phyloP scores from a whole-genome alignment of 1,140 invertebrate species.

The Pseudomyrmex dendroicus region DNA sequence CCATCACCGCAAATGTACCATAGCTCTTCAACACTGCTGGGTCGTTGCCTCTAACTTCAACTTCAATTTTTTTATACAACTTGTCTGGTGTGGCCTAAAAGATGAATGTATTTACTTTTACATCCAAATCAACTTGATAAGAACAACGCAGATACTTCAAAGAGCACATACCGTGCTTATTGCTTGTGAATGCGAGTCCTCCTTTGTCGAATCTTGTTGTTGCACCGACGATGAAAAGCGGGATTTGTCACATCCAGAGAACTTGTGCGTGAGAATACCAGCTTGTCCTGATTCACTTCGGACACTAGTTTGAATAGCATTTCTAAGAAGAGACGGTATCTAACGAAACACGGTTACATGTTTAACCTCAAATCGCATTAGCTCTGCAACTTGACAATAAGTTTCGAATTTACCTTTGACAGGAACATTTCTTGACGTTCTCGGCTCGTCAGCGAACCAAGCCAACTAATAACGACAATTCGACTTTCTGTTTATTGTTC shows the following conservation, averaged over 20 bases:
- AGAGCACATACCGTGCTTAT: conserved; percentile 32
- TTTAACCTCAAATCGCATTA: conserved; percentile 57
- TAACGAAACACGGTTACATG: conserved; percentile 14
- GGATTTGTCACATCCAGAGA: background rate
- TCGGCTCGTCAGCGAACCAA: background rate
- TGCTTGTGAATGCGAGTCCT: background rate
- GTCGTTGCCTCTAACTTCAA: conserved; percentile 95
- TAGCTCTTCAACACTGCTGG: conserved; percentile 95
- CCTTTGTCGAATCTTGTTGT: background rate
- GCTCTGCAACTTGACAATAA: background rate
- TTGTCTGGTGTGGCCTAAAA: conserved; percentile 88
- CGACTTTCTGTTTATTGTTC: conserved; percentile 17
- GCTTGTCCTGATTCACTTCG: conserved; percentile 11
- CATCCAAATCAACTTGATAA: background rate
- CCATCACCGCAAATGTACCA: conserved; percentile 91
- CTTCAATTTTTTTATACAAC: conserved; percentile 92
- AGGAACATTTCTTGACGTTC: conserved; percentile 65
- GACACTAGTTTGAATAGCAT: background rate
- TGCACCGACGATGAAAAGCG: background rate
- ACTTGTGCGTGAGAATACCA: background rate
- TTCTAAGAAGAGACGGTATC: conserved; percentile 47
- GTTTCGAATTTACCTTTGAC: conserved; percentile 62
- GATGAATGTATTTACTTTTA: conserved; percentile 18
- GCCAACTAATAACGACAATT: background rate
- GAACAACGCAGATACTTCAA: conserved; percentile 26